These are phyloP conservation scores for Sycophaga agraensis DNA, from an alignment of 1,140 invertebrate species.

Conservation along the genomic window DNA sequence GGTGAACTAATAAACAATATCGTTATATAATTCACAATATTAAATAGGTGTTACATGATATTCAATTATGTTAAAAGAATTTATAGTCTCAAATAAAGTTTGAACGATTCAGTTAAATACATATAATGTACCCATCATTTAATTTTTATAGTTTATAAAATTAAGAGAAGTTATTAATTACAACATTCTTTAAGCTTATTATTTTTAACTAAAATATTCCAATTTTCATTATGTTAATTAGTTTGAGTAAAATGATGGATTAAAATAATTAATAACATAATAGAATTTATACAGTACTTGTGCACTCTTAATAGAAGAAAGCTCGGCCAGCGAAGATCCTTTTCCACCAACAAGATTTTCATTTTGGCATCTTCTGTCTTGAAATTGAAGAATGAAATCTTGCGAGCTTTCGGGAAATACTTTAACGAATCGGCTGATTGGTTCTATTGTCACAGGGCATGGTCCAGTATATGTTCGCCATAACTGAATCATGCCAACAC, in stretches of 20 bases:
- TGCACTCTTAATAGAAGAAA: slow-evolving; percentile 56
- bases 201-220: too few relatives aligned
- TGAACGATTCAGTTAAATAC: too few relatives aligned
- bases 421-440: background rate
- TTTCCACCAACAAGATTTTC: slow-evolving; percentile 71
- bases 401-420: background rate
- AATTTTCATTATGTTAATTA: too few relatives aligned
- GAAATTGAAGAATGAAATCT: slow-evolving; percentile 54
- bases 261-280: background rate
- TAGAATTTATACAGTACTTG: slow-evolving; percentile 46
- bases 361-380: slow-evolving; percentile 35
- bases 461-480: slow-evolving; percentile 21
- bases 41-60: too few relatives aligned
- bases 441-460: background rate
- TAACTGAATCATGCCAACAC: slow-evolving; percentile 32
- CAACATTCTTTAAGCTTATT: too few relatives aligned
- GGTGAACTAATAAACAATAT: slow-evolving; percentile 40
- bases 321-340: slow-evolving; percentile 67
- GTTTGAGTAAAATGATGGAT: too few relatives aligned
- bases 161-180: too few relatives aligned
- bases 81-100: too few relatives aligned
- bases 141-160: too few relatives aligned
- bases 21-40: slow-evolving; percentile 7
- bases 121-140: too few relatives aligned
- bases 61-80: too few relatives aligned